Evolutionary conservation across 2,113 vertebrate genomes (phyloP).

Genomic region (Connochaetes taurinus): DNA sequence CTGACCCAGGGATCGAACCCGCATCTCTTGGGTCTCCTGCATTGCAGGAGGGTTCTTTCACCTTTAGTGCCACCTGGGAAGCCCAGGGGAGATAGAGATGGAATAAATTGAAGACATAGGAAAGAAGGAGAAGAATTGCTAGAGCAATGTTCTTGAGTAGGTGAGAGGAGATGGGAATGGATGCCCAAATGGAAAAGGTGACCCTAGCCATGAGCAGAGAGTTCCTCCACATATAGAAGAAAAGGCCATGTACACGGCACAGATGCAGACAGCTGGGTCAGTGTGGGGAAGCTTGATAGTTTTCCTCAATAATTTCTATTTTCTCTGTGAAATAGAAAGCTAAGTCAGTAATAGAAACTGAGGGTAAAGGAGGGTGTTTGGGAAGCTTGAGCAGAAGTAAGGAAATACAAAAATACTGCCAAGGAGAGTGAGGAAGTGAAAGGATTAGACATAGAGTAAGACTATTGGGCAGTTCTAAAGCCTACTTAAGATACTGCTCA

Average conservation of each 20-base stretch:
- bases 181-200: background rate
- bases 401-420: background rate
- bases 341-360: background rate
- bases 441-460: background rate
- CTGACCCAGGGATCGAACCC: background rate
- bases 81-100: background rate
- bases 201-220: background rate
- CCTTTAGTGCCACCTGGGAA: background rate
- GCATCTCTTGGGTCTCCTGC: background rate
- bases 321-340: background rate
- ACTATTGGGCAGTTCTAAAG: background rate
- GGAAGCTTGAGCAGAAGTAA: background rate
- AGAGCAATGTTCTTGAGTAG: background rate
- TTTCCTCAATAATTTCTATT: background rate
- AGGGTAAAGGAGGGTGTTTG: background rate
- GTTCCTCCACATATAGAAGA: background rate
- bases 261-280: background rate
- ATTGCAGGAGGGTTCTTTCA: background rate
- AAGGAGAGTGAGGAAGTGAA: background rate
- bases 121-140: background rate
- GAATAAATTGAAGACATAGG: background rate
- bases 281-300: background rate
- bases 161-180: background rate
- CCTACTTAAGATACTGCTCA: background rate
- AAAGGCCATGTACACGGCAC: background rate